Base-by-base conservation (phyloP, 2,113 vertebrate genomes). In the Zingel zingel region DNA sequence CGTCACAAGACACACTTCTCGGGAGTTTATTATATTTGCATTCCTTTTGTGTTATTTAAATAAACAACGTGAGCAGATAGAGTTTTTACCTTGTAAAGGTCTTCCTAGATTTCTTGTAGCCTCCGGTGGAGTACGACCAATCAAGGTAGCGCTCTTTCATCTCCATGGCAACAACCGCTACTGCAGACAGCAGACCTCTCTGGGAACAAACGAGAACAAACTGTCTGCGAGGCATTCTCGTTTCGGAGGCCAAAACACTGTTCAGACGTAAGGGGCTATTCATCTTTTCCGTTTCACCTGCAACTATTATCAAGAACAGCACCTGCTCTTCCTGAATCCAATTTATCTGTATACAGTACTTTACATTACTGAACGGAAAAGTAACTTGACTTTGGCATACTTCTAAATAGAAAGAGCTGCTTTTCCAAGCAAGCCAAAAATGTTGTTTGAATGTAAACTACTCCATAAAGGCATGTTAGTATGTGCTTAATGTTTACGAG, bases 141-240 rank as follows among this genome's bases (percentile, higher is more conserved):
- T 96, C 94, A 9, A 99, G 94, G 87, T 98, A 99, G 77, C 90
- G 88, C 43, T 97, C 96, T 94, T 99, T 99, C 93, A 98, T 94
- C 78, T 91, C 93, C 83, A 94, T 83, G 74, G 97, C 96, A 81
- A 96, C 93, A 6, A 92, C 79, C 23, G 96, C 88, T 0, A 85
- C 93, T 12, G 94, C 77, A 83, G 94, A 96, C 81, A 73, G 30
- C 50, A 98, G 76, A 64, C 96, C 97, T 93, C 93, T 97, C 98
- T 99, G 94, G 45, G 86, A 89, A 79, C 65, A 89, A 72, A 64
- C 57, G 25, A 76, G 51, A 81, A 84, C 59, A 86, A 87, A 75
- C 54, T 71, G 67, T 90, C 75, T 68, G 75, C 11, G 36, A 33
- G 48, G 47, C 56, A 7, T 2, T 69, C 61, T 88, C 58, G 62